Conservation (phyloP, 2,797 vertebrate species). For the Hypotaenidia philippensis region DNA sequence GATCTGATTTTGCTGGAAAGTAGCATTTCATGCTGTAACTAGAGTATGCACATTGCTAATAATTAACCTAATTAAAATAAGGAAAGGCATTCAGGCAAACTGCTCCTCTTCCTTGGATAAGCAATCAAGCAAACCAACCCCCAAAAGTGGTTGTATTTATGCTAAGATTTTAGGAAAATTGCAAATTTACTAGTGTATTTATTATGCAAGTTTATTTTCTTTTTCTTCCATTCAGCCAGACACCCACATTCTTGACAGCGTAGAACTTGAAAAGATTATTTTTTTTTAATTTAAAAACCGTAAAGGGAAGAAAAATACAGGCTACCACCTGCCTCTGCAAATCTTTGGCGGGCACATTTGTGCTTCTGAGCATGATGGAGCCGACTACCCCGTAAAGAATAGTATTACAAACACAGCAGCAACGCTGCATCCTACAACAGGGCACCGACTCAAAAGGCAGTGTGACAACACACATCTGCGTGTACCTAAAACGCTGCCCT, state of each 20-base stretch:
- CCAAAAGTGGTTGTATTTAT: not conserved
- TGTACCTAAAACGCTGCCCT: not conserved
- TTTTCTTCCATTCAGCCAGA: constrained; percentile 62
- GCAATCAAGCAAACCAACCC: not conserved
- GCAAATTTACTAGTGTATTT: constrained; percentile 17
- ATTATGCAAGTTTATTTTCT: constrained; percentile 62
- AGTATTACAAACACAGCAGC: not conserved
- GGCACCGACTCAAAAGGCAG: not conserved
- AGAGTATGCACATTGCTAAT: not conserved
- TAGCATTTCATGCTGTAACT: constrained; percentile 13
- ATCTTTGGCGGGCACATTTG: not conserved
- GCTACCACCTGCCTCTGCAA: constrained; percentile 50
- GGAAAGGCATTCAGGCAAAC: not conserved
- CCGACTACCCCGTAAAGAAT: not conserved
- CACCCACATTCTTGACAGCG: constrained; percentile 68
- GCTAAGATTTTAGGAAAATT: constrained; percentile 22
- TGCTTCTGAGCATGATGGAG: not conserved
- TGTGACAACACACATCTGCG: fast-evolving
- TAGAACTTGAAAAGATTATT: constrained; percentile 44
- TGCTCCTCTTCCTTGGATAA: not conserved
- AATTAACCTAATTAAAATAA: constrained; percentile 13
- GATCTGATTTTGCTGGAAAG: not conserved
- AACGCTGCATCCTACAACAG: not conserved
- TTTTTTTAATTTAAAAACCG: constrained; percentile 43
- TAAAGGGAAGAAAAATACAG: constrained; percentile 42